Conservation (phyloP, 2,113 vertebrate genomes). For the Rhinogobius similis region DNA sequence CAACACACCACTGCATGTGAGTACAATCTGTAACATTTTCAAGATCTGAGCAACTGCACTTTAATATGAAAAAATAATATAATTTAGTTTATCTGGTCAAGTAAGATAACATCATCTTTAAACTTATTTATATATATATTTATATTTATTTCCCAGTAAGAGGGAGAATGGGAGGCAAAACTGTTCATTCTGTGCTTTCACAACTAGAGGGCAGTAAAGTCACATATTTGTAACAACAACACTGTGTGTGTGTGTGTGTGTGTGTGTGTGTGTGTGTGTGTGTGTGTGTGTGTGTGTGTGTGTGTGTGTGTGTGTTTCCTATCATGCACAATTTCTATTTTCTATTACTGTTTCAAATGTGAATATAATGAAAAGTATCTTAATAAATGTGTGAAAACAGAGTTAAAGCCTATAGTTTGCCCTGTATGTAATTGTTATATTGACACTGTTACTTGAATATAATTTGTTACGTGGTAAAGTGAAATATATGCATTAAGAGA, state of each 20-base stretch:
- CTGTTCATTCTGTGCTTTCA: not conserved
- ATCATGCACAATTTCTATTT: not conserved
- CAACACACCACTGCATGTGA: constrained; percentile 62
- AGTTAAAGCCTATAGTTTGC: not conserved
- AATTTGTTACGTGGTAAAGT: not conserved
- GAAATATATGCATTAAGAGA: not conserved
- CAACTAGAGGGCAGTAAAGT: constrained; percentile 22
- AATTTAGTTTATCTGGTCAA: not conserved
- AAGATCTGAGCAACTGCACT: not conserved
- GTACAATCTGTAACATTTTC: constrained; percentile 20
- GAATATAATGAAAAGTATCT: not conserved
- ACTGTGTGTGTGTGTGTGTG: not conserved
- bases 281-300: too few species aligned
- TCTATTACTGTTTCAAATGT: not conserved
- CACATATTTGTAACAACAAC: constrained; percentile 10
- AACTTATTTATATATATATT: too few species aligned
- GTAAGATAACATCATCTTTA: not conserved
- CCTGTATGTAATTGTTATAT: not conserved
- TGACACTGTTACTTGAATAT: not conserved
- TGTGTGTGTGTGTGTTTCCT: too few species aligned
- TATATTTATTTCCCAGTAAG: not conserved
- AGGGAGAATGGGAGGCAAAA: not conserved
- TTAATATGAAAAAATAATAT: not conserved
- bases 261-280: too few species aligned
- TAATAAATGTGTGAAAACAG: not conserved